phyloP scores from a whole-genome alignment of 1,140 invertebrate genomes.

The Zaprionus tsacasi region DNA sequence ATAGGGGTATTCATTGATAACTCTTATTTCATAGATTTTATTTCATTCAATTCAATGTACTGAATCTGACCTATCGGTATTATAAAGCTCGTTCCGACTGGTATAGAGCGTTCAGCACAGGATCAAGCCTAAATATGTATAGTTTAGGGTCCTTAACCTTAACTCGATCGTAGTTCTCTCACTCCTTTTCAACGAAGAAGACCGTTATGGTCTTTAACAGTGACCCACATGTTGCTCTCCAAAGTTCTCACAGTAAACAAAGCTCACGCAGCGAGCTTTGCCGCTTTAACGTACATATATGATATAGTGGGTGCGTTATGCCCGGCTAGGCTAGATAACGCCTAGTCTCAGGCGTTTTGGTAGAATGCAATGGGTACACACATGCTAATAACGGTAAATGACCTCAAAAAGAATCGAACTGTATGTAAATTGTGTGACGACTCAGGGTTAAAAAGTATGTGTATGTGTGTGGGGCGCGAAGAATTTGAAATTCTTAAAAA shows the following conservation, averaged over 20 bases:
- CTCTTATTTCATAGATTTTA: no score
- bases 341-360: not conserved
- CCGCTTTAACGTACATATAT: not conserved
- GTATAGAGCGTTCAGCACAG: no score
- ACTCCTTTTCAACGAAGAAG: not conserved
- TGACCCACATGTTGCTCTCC: not conserved
- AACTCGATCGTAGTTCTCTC: not conserved
- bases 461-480: slow-evolving; percentile 6
- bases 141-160: not conserved
- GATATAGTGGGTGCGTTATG: slow-evolving; percentile 57
- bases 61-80: no score
- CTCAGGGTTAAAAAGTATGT: slow-evolving; percentile 39
- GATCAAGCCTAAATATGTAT: no score
- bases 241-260: slow-evolving; percentile 56
- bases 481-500: slow-evolving; percentile 3
- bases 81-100: no score
- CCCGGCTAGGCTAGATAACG: slow-evolving; percentile 60
- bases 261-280: slow-evolving; percentile 7
- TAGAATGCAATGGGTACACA: slow-evolving; percentile 72
- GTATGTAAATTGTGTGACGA: slow-evolving; percentile 37
- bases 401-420: slow-evolving; percentile 43
- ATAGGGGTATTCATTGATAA: no score
- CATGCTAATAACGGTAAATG: slow-evolving; percentile 70
- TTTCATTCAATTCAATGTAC: no score
- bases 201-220: not conserved